Percentiles rank a stretch among this genome's conserved stretches.
These are phyloP conservation scores for Caradrina kadenii DNA, from an alignment of 2,888 invertebrate genomes.

Conservation along the genomic window DNA sequence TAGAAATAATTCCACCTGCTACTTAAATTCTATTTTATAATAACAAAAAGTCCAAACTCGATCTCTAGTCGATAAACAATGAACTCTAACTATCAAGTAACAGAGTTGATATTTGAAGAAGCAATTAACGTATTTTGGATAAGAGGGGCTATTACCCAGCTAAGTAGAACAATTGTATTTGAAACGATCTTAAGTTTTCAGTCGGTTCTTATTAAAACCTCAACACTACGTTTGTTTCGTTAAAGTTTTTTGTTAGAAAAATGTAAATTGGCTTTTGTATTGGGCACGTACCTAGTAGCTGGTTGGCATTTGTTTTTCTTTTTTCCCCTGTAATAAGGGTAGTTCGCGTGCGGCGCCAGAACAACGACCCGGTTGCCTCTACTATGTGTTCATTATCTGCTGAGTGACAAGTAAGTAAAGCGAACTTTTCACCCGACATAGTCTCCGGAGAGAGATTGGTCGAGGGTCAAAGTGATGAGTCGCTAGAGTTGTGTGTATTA, in stretches of 20 bases:
- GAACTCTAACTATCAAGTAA: constrained; percentile 36
- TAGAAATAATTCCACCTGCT: constrained; percentile 55
- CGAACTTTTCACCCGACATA: constrained; percentile 26
- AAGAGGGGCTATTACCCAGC: constrained; percentile 61
- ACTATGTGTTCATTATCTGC: constrained; percentile 53
- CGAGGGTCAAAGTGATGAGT: background rate
- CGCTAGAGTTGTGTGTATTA: background rate
- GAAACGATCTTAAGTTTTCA: constrained; percentile 68
- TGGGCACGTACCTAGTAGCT: constrained; percentile 65
- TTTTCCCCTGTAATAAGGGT: constrained; percentile 79
- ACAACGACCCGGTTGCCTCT: constrained; percentile 74
- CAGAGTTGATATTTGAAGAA: constrained; percentile 47
- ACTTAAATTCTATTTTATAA: constrained; percentile 41
- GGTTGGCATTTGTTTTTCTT: constrained; percentile 65
- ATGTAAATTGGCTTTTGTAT: constrained; percentile 75
- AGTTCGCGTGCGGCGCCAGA: constrained; percentile 72
- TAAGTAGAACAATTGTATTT: constrained; percentile 70
- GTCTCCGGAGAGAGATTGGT: constrained; percentile 26
- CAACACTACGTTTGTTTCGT: constrained; percentile 65
- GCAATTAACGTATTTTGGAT: constrained; percentile 54
- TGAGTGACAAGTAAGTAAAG: constrained; percentile 48
- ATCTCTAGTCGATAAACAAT: constrained; percentile 37
- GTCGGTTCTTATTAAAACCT: constrained; percentile 70
- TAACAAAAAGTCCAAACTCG: constrained; percentile 47
- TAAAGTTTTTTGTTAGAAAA: constrained; percentile 59